These are phyloP conservation scores for Diplosoma virens DNA, from an alignment of 23 tunicate species.

Conservation along the genomic window DNA sequence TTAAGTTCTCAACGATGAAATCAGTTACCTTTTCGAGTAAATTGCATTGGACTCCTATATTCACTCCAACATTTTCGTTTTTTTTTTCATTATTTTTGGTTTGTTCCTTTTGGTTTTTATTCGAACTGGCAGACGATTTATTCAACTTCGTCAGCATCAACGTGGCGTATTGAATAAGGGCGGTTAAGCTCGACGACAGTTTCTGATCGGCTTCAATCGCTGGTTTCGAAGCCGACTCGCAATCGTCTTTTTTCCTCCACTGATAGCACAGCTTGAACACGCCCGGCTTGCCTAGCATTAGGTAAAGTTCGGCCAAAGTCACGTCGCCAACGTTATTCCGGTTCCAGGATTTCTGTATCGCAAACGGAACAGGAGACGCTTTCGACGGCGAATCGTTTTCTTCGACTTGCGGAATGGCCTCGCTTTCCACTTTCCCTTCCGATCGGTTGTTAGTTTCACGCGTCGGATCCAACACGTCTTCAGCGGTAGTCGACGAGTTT, in stretches of 20 bases:
- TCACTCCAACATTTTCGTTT: not conserved
- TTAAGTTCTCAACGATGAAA: not conserved
- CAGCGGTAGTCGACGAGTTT: too few relatives aligned
- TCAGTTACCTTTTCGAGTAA: slow-evolving; percentile 7
- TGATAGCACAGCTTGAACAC: slow-evolving; percentile 56
- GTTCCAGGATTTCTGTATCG: slow-evolving; percentile 39
- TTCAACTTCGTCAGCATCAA: not conserved
- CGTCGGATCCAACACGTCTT: too few relatives aligned
- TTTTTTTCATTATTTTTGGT: slow-evolving; percentile 1
- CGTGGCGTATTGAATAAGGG: slow-evolving; percentile 56
- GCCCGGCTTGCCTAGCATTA: slow-evolving; percentile 77
- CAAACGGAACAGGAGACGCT: not conserved
- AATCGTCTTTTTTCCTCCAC: slow-evolving; percentile 18
- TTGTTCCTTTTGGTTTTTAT: not conserved
- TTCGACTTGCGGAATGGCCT: too few relatives aligned
- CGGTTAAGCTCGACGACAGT: slow-evolving; percentile 48
- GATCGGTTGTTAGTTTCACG: too few relatives aligned
- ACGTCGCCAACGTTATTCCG: slow-evolving; percentile 24
- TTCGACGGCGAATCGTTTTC: slow-evolving; percentile 3
- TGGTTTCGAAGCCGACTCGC: not conserved
- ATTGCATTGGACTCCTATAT: slow-evolving; percentile 36
- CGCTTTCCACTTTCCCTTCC: too few relatives aligned
- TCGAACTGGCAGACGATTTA: not conserved
- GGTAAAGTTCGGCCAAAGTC: slow-evolving; percentile 57
- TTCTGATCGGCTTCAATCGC: not conserved